phyloP scores from a whole-genome alignment of 2,113 vertebrate species.

The Melierax canorus region DNA sequence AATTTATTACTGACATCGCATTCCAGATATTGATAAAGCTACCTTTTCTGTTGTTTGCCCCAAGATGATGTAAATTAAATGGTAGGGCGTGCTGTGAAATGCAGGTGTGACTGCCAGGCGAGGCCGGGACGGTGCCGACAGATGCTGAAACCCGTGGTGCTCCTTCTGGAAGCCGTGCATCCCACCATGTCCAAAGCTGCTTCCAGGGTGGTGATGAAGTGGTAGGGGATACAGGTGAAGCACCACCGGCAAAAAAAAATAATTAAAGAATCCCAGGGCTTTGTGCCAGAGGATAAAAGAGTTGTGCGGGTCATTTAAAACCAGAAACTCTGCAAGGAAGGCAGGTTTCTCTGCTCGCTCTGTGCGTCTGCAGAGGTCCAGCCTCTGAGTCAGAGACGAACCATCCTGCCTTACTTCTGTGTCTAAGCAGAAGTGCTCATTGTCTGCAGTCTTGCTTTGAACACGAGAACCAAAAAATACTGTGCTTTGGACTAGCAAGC shows the following conservation, averaged over 20 bases:
- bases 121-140: rapidly evolving
- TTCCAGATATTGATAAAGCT: not conserved
- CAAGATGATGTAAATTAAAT: not conserved
- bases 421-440: not conserved
- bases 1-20: not conserved
- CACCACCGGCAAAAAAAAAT: not conserved
- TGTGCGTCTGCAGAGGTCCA: not conserved
- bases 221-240: not conserved
- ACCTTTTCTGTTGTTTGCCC: not conserved
- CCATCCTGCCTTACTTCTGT: not conserved
- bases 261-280: not conserved
- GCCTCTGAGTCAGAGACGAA: not conserved
- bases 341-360: not conserved
- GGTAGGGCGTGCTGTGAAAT: not conserved
- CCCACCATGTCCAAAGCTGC: not conserved
- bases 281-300: not conserved
- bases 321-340: not conserved
- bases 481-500: not conserved
- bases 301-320: not conserved
- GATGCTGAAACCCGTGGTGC: rapidly evolving
- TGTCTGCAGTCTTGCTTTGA: not conserved
- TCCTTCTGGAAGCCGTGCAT: not conserved
- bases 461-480: not conserved
- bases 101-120: not conserved
- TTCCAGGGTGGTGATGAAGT: not conserved